Conservation (phyloP, 92 coral and sea anemone genomes). For the Palythoa grandiflora region DNA sequence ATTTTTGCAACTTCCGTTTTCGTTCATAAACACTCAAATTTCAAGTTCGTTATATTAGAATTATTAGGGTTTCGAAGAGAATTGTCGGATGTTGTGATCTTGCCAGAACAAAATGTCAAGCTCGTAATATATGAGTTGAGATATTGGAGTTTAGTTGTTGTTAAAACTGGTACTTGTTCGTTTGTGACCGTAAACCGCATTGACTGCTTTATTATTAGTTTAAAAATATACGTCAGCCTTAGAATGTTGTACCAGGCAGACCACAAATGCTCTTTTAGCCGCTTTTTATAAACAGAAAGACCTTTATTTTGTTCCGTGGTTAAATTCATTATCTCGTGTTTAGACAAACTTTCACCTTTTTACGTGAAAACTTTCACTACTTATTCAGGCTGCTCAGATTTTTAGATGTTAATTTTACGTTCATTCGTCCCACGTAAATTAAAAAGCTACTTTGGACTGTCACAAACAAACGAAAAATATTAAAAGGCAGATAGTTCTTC, state of each 20-base stretch:
- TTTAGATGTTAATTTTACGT: conserved; percentile 5
- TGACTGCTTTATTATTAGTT: not conserved
- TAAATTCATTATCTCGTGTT: conserved; percentile 20
- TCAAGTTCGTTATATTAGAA: conserved; percentile 46
- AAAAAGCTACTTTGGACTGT: conserved; percentile 27
- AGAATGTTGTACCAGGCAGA: conserved; percentile 8
- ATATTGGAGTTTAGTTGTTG: not conserved
- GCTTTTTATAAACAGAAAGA: conserved; percentile 40
- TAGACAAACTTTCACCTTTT: conserved; percentile 1
- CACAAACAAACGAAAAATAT: conserved; percentile 18
- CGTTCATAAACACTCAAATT: conserved; percentile 26
- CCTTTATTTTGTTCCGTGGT: conserved; percentile 41
- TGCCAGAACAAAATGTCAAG: conserved; percentile 11
- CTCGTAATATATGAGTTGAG: not conserved
- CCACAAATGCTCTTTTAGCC: conserved; percentile 50
- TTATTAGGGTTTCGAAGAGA: conserved; percentile 38
- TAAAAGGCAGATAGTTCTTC: not conserved
- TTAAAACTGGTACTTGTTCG: not conserved
- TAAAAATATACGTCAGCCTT: conserved; percentile 6
- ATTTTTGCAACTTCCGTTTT: conserved; percentile 41
- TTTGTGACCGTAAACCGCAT: not conserved
- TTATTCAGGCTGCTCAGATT: not conserved
- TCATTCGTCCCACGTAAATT: not conserved
- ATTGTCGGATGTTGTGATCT: conserved; percentile 52
- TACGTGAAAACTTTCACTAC: conserved; percentile 11